Evolutionary conservation across 2,888 invertebrate genomes (phyloP).

Genomic region (Mongoloraphidia duomilia): DNA sequence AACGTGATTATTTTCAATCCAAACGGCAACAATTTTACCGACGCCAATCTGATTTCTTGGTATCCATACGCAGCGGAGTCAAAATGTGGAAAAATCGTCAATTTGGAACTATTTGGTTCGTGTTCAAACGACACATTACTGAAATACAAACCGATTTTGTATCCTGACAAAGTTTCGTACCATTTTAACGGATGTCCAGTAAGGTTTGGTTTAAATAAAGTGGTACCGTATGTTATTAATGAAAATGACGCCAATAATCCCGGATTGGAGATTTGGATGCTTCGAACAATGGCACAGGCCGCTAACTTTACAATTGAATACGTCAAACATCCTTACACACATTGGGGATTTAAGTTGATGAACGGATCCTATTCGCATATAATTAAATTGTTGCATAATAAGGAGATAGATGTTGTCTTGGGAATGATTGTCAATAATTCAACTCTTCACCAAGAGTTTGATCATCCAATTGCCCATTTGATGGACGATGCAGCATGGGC

Average conservation of each 20-base stretch:
- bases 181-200: neutral
- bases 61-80: neutral
- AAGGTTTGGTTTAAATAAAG: neutral
- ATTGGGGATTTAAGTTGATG: constrained; percentile 30
- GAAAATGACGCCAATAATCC: neutral
- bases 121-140: too few species aligned
- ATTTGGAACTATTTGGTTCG: neutral
- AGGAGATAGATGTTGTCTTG: constrained; percentile 31
- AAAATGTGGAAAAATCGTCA: neutral
- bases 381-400: constrained; percentile 27
- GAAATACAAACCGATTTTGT: too few species aligned
- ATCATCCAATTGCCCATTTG: constrained; percentile 35
- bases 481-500: constrained; percentile 41
- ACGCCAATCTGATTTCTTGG: too few species aligned
- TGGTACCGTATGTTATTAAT: neutral
- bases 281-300: neutral
- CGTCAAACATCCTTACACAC: neutral
- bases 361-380: constrained; percentile 35
- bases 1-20: too few species aligned
- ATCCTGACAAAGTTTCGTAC: too few species aligned
- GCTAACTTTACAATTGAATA: neutral
- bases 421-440: constrained; percentile 44
- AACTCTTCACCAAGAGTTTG: constrained; percentile 39
- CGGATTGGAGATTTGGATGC: constrained; percentile 1
- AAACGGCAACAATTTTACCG: too few species aligned